These are phyloP conservation scores for Spicauda simplicius DNA, from an alignment of 2,888 invertebrate genomes.

Conservation along the genomic window DNA sequence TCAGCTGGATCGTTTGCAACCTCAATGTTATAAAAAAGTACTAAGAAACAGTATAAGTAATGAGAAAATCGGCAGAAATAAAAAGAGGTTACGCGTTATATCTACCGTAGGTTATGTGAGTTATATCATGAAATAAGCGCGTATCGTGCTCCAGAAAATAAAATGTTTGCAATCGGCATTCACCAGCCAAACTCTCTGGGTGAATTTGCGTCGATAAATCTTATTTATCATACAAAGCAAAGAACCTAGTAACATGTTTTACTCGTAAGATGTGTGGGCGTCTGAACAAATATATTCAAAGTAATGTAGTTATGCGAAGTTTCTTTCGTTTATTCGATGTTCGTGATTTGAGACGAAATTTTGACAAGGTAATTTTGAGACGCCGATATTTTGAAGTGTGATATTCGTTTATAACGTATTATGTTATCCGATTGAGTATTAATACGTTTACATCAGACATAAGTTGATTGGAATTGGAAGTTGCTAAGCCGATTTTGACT, in stretches of 20 bases:
- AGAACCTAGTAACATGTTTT: constrained; percentile 20
- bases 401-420: no score
- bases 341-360: neutral
- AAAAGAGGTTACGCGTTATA: neutral
- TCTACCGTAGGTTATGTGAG: neutral
- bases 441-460: no score
- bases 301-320: neutral
- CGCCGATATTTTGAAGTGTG: no score
- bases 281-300: constrained; percentile 15
- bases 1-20: no score
- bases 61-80: no score
- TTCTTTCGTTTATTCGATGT: neutral
- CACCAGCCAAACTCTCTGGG: constrained; percentile 8
- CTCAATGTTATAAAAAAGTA: no score
- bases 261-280: constrained; percentile 5
- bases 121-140: neutral
- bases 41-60: no score
- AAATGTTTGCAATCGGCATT: constrained; percentile 25
- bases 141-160: constrained; percentile 13
- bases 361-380: neutral
- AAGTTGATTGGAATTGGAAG: no score
- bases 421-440: no score
- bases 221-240: constrained; percentile 19
- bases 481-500: no score
- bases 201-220: constrained; percentile 21